Evolutionary conservation across 2,113 vertebrate genomes (phyloP).

Genomic region (Hippocampus mohnikei): DNA sequence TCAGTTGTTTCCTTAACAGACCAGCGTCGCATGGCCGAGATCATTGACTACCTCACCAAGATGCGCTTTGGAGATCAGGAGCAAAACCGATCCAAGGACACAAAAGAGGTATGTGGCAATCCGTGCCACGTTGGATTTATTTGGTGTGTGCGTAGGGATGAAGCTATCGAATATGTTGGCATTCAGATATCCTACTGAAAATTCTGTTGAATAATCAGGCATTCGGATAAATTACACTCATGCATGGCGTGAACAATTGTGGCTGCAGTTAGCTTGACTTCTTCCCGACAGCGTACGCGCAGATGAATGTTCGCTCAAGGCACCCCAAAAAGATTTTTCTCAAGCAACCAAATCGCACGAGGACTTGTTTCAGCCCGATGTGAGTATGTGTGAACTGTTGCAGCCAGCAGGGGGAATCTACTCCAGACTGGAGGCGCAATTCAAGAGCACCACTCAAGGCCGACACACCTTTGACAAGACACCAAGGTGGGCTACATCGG

Average conservation of each 20-base stretch:
- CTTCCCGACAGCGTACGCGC: too few relatives aligned
- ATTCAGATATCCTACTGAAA: too few relatives aligned
- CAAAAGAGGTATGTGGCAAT: conserved; percentile 75
- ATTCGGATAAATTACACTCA: too few relatives aligned
- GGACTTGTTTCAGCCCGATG: too few relatives aligned
- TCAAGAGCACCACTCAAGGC: conserved; percentile 77
- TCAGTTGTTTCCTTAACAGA: conserved; percentile 66
- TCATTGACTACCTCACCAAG: conserved; percentile 87
- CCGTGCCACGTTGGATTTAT: not conserved
- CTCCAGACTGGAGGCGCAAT: conserved; percentile 85
- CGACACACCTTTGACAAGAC: conserved; percentile 82
- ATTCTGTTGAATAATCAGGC: too few relatives aligned
- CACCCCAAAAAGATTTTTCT: too few relatives aligned
- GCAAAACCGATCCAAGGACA: conserved; percentile 82
- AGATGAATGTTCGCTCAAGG: too few relatives aligned
- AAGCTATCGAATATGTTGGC: too few relatives aligned
- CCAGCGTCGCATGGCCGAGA: conserved; percentile 94
- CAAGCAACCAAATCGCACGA: too few relatives aligned
- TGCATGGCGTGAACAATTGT: too few relatives aligned
- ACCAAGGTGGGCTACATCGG: conserved; percentile 44
- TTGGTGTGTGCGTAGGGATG: conserved; percentile 1
- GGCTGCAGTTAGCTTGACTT: too few relatives aligned
- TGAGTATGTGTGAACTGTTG: conserved; percentile 4
- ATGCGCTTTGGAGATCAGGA: conserved; percentile 91
- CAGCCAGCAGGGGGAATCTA: conserved; percentile 89